Evolutionary conservation across 2,113 vertebrate genomes (phyloP), one percentile per base, ranked within the genome.

Genomic region (Thalassoma bifasciatum): DNA sequence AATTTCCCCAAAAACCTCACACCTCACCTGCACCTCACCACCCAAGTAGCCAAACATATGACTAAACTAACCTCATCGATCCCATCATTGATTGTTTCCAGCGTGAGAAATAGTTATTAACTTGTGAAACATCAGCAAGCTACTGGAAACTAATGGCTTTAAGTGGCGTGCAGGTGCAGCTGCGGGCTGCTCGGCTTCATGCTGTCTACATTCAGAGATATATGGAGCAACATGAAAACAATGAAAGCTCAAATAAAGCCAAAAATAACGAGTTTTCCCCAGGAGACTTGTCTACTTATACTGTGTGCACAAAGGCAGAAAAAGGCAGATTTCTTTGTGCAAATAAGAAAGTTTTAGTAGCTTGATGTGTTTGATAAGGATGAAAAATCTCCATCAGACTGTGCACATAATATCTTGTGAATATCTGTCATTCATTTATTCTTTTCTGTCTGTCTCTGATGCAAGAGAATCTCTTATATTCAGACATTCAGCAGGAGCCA

Each of bases 81-180:
- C 36, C 0, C 19, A 23, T 21, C 34, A 66, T 74, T 11, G 59
- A 85, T 76, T 30, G 16, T 68, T 65, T 66, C 52, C 54, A 17
- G 11, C 40, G 5, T 72, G 26, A 81, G 72, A 53, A 68, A 72
- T 67, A 68, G 64, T 66, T 75, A 30, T 66, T 66, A 75, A 83
- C 36, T 78, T 60, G 62, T 23, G 10, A 58, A 67, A 42, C 44
- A 40, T 9, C 34, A 54, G 14, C 40, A 13, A 23, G 51, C 22
- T 59, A 4, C 70, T 64, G 54, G 38, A 56, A 72, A 58, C 49
- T 51, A 66, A 50, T 58, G 71, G 50, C 22, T 58, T 19, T 10
- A 80, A 26, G 61, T 47, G 49, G 42, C 11, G 42, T 70, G 19
- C 68, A 64, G 59, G 71, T 72, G 77, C 13, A 64, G 57, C 63